Base-by-base conservation (phyloP, 2,797 vertebrate genomes). In the Dicrostonyx torquatus region DNA sequence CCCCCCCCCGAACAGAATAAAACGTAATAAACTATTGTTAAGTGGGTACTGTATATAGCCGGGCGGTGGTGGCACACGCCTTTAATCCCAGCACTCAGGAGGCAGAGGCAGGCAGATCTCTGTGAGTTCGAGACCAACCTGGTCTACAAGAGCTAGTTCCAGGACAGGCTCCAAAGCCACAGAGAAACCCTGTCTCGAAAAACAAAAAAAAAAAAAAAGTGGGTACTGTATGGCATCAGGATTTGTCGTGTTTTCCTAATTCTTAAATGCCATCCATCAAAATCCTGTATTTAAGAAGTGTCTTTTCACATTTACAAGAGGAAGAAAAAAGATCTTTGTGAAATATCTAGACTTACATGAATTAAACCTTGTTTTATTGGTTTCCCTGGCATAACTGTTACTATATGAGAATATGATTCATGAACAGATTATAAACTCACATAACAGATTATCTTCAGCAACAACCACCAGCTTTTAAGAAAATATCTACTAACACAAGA, bases 401-500 rank as follows among this genome's bases (percentile, higher is more conserved):
- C 31, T 87, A 60, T 8, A 37, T 55, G 76, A 94, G 34, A 93
- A 83, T 79, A 68, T 64, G 85, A 94, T 92, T 94, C 94, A 85
- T 58, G 66, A 87, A 83, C 31, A 97, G 78, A 94, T 64, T 85
- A 87, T 72, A 93, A 89, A 95, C 72, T 94, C 90, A 95, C 75
- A 86, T 43, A 94, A 85, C 78, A 62, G 62, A 94, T 90, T 90
- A 94, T 92, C 76, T 95, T 93, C 86, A 94, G 83, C 78, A 87
- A 92, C 53, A 94, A 62, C 55, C 87, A 96, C 26, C 31, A 75
- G 85, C 53, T 89, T 96, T 94, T 94, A 89, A 87, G 83, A 96
- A 95, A 95, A 89, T 24, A 90, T 80, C 76, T 84, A 89, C 85
- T 79, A 79, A 95, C 84, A 95, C 82, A 90, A 93, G 88, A 66